Percentiles rank a stretch among this genome's conserved stretches.
These are phyloP conservation scores for Notolabrus celidotus DNA, from an alignment of 2,797 vertebrate genomes.

Conservation along the genomic window DNA sequence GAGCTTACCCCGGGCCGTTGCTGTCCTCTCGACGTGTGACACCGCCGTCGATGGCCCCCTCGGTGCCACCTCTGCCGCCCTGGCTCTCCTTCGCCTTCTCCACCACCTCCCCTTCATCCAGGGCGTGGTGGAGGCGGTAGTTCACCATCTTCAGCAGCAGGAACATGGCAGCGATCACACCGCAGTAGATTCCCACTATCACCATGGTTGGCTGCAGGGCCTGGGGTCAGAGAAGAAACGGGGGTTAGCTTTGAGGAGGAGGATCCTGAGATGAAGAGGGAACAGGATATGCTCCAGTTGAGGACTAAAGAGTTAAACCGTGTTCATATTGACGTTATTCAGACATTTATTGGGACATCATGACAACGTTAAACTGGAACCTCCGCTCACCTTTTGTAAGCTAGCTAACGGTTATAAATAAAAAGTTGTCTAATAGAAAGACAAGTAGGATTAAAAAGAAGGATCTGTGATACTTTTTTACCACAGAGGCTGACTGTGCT, in stretches of 20 bases:
- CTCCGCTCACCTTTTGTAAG: too few relatives aligned
- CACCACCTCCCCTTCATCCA: slow-evolving; percentile 98
- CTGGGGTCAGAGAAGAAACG: slow-evolving; percentile 73
- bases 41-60: slow-evolving; percentile 85
- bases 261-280: not conserved
- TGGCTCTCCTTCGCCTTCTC: slow-evolving; percentile 89
- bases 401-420: too few relatives aligned
- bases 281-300: too few relatives aligned
- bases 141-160: slow-evolving; percentile 97
- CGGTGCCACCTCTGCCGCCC: slow-evolving; percentile 85
- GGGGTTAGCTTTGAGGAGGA: not conserved
- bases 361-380: too few relatives aligned
- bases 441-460: too few relatives aligned
- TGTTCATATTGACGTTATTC: too few relatives aligned
- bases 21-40: slow-evolving; percentile 91
- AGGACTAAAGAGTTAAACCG: too few relatives aligned
- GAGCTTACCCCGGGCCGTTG: slow-evolving; percentile 94
- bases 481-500: too few relatives aligned
- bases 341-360: too few relatives aligned
- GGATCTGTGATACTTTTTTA: too few relatives aligned
- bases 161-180: slow-evolving; percentile 95
- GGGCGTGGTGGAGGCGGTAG: slow-evolving; percentile 95
- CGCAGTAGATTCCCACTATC: slow-evolving; percentile 98
- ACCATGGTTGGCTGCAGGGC: slow-evolving; percentile 97
- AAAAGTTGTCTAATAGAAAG: too few relatives aligned